Base-by-base conservation (phyloP, 2,113 vertebrate species). In the Seriola quinqueradiata region DNA sequence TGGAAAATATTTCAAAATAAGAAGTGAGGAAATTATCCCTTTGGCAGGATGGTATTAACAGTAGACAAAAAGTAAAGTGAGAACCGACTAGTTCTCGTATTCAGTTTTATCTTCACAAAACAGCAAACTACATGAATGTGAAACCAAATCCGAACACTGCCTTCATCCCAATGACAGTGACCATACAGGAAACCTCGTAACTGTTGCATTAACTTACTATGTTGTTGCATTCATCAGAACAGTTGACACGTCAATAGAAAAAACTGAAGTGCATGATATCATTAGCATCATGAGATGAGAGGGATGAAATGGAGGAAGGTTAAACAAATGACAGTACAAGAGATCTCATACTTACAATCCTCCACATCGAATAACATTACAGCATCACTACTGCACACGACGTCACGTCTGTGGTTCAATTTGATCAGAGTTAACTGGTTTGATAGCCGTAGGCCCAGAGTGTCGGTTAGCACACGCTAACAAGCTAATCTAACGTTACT, bases 381-480 rank as follows among this genome's bases (percentile, higher is more conserved):
- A 8, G 6, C 32, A 61, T 28, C 2, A 32, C 11, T 11, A 1
- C 12, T 12, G 50, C 25, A 70, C 61, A 84, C 57, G 66, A 69
- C 64, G 50, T 34, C 59, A 64, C 48, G 44, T 59, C 36, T 78
- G 23, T 36, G 71, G 1, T 13, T 61, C 11, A 46, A 65, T 77
- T 34, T 54, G 17, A 61, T 55, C 0, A 75, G n/a, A 79, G 70
- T 82, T 38, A 64, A 66, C 55, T 42, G 88, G 5, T 85, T 64
- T 82, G 77, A 88, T 77, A 84, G 42, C 69, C 52, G 46, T 40
- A 65, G 91, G 90, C 87, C 92, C 82, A 36, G 73, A 68, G 54
- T 58, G 59, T 69, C 85, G 63, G 25, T 81, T 87, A 88, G 88
- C 88, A 79, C 36, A 69, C 42, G 57, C 48, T 88, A 88, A 73